Percentiles rank a stretch among this genome's conserved stretches.
Conservation (phyloP, 2,888 invertebrate species). For the Mesodorylaimus sp. region DNA sequence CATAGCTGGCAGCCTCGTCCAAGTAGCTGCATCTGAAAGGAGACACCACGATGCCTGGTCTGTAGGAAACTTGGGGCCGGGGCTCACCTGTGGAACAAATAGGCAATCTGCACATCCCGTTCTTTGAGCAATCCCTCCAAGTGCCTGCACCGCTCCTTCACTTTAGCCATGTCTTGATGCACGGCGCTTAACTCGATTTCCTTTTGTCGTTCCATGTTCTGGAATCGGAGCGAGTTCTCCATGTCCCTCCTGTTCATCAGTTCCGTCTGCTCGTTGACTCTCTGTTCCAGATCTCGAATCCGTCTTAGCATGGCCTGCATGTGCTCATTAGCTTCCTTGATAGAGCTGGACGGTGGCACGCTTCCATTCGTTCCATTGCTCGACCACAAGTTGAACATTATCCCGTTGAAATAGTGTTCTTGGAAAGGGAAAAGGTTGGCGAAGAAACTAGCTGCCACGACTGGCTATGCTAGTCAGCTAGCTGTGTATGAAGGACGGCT, state of each 20-base stretch:
- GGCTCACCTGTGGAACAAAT: slow-evolving; percentile 8
- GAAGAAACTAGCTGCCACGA: too few species aligned
- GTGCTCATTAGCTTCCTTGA: slow-evolving; percentile 13
- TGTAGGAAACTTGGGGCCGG: too few species aligned
- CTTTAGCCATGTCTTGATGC: not conserved
- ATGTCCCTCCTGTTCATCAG: slow-evolving; percentile 10
- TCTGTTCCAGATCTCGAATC: slow-evolving; percentile 11
- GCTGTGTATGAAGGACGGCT: too few species aligned
- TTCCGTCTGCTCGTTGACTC: slow-evolving; percentile 10
- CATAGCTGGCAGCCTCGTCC: slow-evolving; percentile 13
- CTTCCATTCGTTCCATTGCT: not conserved
- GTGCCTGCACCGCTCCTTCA: not conserved
- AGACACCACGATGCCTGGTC: too few species aligned
- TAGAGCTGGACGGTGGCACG: slow-evolving; percentile 3
- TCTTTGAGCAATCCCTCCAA: slow-evolving; percentile 2
- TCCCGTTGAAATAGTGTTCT: too few species aligned
- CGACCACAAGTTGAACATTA: not conserved
- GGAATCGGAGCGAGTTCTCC: slow-evolving; percentile 1
- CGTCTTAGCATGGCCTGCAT: slow-evolving; percentile 6
- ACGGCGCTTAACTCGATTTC: not conserved
- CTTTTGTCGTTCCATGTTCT: not conserved
- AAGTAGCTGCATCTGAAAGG: slow-evolving; percentile 11
- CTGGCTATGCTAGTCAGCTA: too few species aligned
- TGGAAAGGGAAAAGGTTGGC: too few species aligned
- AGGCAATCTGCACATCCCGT: slow-evolving; percentile 9